Percentiles rank a stretch among this genome's conserved stretches.
These are phyloP conservation scores for Plestiodon gilberti DNA, from an alignment of 2,113 vertebrate genomes.

Conservation along the genomic window DNA sequence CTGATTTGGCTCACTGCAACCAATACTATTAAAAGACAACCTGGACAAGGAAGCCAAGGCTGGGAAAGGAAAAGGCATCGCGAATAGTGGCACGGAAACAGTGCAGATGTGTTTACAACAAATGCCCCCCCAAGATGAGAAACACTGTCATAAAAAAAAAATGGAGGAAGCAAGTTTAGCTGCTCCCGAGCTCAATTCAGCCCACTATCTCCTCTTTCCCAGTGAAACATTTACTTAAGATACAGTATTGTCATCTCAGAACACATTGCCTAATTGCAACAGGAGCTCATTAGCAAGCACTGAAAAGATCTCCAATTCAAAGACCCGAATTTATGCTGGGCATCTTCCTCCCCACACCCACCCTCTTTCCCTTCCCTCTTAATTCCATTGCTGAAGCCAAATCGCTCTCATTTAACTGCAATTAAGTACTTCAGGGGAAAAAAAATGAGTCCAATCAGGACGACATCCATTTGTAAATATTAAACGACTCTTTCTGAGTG, in stretches of 20 bases:
- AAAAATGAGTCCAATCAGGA: conserved; percentile 27
- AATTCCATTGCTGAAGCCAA: conserved; percentile 58
- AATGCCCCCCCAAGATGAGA: not conserved
- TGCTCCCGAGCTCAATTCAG: not conserved
- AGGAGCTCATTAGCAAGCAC: conserved; percentile 54
- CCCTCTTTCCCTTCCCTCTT: conserved; percentile 13
- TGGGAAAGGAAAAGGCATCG: too few species aligned
- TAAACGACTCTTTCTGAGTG: not conserved
- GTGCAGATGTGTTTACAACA: not conserved
- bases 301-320: conserved; percentile 52
- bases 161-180: not conserved
- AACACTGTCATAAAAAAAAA: too few species aligned
- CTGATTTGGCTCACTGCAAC: too few species aligned
- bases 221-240: not conserved
- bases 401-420: conserved; percentile 65
- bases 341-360: conserved; percentile 34
- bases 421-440: conserved; percentile 37
- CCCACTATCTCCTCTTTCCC: conserved; percentile 26
- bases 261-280: conserved; percentile 58
- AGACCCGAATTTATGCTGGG: conserved; percentile 63
- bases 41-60: too few species aligned
- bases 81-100: not conserved
- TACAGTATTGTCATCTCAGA: conserved; percentile 20
- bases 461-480: conserved; percentile 34
- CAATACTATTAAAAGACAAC: too few species aligned